phyloP scores from a whole-genome alignment of 2,797 vertebrate genomes.

The Thunnus albacares region DNA sequence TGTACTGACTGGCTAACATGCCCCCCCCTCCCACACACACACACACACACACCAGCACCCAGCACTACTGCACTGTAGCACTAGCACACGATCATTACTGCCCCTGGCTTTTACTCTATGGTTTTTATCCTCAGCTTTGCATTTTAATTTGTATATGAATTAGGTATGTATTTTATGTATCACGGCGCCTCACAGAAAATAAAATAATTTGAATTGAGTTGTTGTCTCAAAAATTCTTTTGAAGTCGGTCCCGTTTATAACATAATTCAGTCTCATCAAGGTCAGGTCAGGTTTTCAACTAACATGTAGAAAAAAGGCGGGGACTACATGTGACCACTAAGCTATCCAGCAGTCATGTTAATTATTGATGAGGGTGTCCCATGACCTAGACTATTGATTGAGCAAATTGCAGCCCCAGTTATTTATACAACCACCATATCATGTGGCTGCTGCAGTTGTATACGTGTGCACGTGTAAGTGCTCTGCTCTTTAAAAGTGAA shows the following conservation, averaged over 20 bases:
- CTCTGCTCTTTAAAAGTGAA: constrained; percentile 55
- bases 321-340: constrained; percentile 36
- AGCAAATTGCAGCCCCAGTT: constrained; percentile 74
- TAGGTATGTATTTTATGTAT: no score
- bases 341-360: constrained; percentile 53
- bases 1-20: no score
- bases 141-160: no score
- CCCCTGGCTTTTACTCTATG: no score
- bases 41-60: no score
- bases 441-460: constrained; percentile 54
- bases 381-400: constrained; percentile 77
- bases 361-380: constrained; percentile 80
- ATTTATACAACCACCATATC: constrained; percentile 64
- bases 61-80: no score
- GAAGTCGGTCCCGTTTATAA: background rate
- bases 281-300: constrained; percentile 46
- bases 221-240: background rate
- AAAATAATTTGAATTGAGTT: no score
- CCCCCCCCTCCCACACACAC: no score
- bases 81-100: no score
- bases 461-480: constrained; percentile 9
- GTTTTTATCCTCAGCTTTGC: no score
- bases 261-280: constrained; percentile 19
- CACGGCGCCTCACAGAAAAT: no score
- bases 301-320: constrained; percentile 16